Base-by-base conservation (phyloP, 1,140 invertebrate species). In the Drosophila sucinea region DNA sequence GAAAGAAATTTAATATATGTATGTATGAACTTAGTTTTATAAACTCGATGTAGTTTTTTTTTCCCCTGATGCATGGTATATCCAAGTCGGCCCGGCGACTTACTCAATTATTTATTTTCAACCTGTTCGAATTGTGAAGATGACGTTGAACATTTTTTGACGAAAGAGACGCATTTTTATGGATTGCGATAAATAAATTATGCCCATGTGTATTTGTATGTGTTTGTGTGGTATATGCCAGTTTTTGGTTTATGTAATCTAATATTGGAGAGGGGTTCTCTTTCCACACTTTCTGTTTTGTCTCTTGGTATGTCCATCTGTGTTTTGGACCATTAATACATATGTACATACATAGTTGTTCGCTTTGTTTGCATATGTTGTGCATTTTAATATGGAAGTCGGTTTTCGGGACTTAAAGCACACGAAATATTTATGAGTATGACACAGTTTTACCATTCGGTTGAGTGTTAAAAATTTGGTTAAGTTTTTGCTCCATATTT, bases 311-410 rank as follows among this genome's bases (percentile, higher is more conserved):
- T 73, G 69, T 61, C 70, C 60, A 47, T 41, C 58, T 47, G 44
- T 41, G 38, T 51, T 85, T 81, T 84, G 78, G 44, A 77, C 85
- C 85, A 64, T 71, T 64, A 51, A 54, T 17, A 17, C 17, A 17
- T 17, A 17, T 17, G 17, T 17, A 17, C 17, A 17, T 17, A 17
- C 17, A 17, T 69, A 32, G 25, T 63, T 73, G 54, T 79, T 77
- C 65, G 44, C 70, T 66, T 61, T 69, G 40, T 69, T 56, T 62
- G 44, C 25, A 64, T 58, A 65, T 65, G 81, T 81, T 78, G 70
- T 69, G 81, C 70, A 85, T 84, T 84, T 84, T 80, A 76, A 81
- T 77, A 77, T 57, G 60, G 70, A 83, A 83, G 84, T 79, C 64
- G 63, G 81, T 77, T 73, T 67, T 47, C 44, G 8, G 29, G 38